Base-by-base conservation (phyloP, 2,797 vertebrate genomes). In the Natrix natrix region DNA sequence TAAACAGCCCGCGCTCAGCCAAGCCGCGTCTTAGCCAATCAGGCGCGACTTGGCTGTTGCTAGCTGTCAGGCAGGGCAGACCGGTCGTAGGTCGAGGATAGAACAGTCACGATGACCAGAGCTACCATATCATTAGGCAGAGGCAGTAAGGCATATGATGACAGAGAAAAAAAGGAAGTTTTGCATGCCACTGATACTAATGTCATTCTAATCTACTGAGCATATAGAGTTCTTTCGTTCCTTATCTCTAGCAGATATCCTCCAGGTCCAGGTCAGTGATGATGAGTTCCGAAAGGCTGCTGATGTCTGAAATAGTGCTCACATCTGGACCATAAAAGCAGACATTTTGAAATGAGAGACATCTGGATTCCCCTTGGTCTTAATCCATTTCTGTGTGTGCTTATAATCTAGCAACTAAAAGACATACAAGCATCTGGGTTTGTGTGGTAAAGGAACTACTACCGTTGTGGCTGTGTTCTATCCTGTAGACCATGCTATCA, bases 391-490 rank as follows among this genome's bases (percentile, higher is more conserved):
- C 37, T 20, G 48, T n/a, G 32, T 13, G 57, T 87, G 86, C 11
- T 87, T 61, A 48, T 91, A 43, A 48, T 91, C 66, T 89, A 61
- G 86, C 86, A 93, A 93, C 86, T 91, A 91, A 56, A 57, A 93
- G 66, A 56, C 66, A 91, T 83, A 91, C 32, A 83, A 93, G 88
- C 92, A 91, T 93, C 66, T 63, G 66, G 66, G 57, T 32, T 91
- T 91, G n/a, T 88, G 56, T 90, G 52, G 87, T 91, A 88, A 88
- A 93, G 86, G 54, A 91, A 78, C 66, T 88, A 78, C 86, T 93
- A 61, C 90, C 43, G 86, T 88, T 93, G n/a, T 91, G 90, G 66
- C 87, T 90, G 78, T 28, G 52, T 89, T 91, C 92, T 48, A 91
- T 91, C 56, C 55, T 52, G 52, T 61, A 91, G 56, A 89, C 90